These are phyloP conservation scores for Rhinoderma darwinii DNA, from an alignment of 2,113 vertebrate genomes.

Conservation along the genomic window DNA sequence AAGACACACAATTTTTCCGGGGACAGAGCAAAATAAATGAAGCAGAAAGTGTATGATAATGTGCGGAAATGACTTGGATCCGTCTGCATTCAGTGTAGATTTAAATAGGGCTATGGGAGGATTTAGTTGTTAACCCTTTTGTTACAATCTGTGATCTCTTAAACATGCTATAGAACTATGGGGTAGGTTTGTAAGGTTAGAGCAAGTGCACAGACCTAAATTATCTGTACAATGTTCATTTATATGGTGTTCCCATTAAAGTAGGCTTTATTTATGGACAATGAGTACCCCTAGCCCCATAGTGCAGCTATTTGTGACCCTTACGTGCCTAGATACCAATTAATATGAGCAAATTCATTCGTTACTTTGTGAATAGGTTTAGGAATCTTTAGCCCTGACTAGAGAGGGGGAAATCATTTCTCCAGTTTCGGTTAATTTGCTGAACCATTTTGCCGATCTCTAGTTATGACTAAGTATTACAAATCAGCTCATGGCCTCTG, in stretches of 20 bases:
- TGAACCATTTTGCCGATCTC: too few relatives aligned
- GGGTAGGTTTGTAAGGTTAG: background rate
- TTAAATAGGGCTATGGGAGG: constrained; percentile 49
- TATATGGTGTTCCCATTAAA: background rate
- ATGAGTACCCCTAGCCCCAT: background rate
- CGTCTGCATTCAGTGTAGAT: constrained; percentile 33
- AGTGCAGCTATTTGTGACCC: background rate
- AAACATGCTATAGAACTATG: background rate
- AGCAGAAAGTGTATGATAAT: constrained; percentile 60
- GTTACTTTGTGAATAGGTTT: background rate
- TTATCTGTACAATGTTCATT: background rate
- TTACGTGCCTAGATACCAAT: background rate
- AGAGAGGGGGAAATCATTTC: background rate
- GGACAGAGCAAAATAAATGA: constrained; percentile 61
- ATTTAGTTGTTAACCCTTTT: constrained; percentile 51
- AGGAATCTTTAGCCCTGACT: too few relatives aligned
- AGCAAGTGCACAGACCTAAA: background rate
- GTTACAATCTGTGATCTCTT: background rate
- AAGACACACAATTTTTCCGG: constrained; percentile 61
- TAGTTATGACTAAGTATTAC: too few relatives aligned
- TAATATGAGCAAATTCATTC: background rate
- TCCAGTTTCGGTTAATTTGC: too few relatives aligned
- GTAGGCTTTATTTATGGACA: background rate
- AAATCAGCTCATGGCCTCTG: too few relatives aligned
- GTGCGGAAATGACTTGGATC: constrained; percentile 56